Evolutionary conservation across 1,140 invertebrate genomes (phyloP).

Genomic region (Lepeophtheirus salmonis): DNA sequence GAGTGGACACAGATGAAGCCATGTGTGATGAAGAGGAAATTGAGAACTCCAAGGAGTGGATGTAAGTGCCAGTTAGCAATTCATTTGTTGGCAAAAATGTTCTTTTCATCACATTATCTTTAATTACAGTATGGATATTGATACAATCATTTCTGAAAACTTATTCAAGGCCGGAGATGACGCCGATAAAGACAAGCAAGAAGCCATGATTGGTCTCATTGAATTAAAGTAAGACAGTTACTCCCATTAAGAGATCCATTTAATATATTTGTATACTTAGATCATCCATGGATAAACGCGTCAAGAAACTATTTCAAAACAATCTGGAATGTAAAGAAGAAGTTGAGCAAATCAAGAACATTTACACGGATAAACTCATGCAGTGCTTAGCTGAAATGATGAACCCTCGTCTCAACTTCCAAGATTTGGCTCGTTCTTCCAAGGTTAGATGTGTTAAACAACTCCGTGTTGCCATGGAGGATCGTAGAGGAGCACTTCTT

Average conservation of each 20-base stretch:
- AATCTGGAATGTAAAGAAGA: slow-evolving; percentile 10
- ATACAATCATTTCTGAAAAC: slow-evolving; percentile 4
- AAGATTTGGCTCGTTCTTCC: not conserved
- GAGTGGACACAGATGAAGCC: not conserved
- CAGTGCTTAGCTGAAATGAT: slow-evolving; percentile 14
- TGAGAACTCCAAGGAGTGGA: slow-evolving; percentile 5
- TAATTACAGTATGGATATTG: slow-evolving; percentile 5
- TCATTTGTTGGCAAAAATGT: not conserved
- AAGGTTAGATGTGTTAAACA: slow-evolving; percentile 1
- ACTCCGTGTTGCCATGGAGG: slow-evolving; percentile 5
- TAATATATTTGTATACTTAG: not conserved
- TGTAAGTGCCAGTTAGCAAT: not conserved
- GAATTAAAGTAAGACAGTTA: slow-evolving; percentile 8
- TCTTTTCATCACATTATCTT: not conserved
- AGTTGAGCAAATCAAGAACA: slow-evolving; percentile 12
- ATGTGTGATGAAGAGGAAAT: slow-evolving; percentile 13
- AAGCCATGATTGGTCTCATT: slow-evolving; percentile 11
- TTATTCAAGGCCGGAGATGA: slow-evolving; percentile 11
- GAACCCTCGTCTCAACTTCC: slow-evolving; percentile 1
- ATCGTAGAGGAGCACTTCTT: slow-evolving; percentile 5
- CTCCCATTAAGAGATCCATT: no score
- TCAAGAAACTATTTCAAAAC: not conserved
- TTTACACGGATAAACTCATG: slow-evolving; percentile 8
- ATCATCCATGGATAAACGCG: slow-evolving; percentile 8
- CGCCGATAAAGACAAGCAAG: not conserved